A percentile compares a stretch with the other conserved stretches of the same genome.
phyloP scores from a whole-genome alignment of 2,888 invertebrate species.

The Escarpia spicata region DNA sequence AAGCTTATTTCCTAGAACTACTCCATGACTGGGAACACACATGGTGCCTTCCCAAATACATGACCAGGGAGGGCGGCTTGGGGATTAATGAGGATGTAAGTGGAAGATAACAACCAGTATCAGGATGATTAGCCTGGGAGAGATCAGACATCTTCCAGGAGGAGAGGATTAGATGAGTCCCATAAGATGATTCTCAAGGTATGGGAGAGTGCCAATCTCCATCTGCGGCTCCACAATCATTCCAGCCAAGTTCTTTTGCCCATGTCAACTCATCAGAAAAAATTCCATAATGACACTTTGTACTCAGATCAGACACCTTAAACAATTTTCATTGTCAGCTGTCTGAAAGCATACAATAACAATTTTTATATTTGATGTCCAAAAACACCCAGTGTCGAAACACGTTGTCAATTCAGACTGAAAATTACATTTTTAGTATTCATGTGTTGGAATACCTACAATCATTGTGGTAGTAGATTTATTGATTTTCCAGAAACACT shows the following conservation, averaged over 20 bases:
- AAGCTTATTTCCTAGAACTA: neutral
- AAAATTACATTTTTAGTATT: too few species aligned
- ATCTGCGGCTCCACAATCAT: neutral
- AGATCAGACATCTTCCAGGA: neutral
- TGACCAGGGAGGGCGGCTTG: neutral
- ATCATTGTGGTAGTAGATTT: neutral
- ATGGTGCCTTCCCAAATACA: neutral
- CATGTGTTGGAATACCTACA: too few species aligned
- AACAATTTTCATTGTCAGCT: too few species aligned
- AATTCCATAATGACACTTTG: neutral
- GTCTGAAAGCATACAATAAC: too few species aligned
- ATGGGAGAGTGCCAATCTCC: neutral
- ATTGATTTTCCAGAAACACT: neutral
- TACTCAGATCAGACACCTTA: too few species aligned
- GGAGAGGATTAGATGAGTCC: neutral
- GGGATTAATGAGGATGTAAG: neutral
- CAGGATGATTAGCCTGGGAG: neutral
- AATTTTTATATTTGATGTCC: too few species aligned
- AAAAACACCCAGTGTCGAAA: too few species aligned
- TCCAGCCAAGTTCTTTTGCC: neutral
- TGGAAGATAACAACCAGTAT: neutral
- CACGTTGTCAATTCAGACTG: too few species aligned
- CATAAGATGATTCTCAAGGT: neutral
- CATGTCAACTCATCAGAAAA: neutral
- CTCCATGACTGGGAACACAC: neutral